Evolutionary conservation across 1,140 invertebrate genomes (phyloP).

Genomic region (Stegodyphus dumicola): DNA sequence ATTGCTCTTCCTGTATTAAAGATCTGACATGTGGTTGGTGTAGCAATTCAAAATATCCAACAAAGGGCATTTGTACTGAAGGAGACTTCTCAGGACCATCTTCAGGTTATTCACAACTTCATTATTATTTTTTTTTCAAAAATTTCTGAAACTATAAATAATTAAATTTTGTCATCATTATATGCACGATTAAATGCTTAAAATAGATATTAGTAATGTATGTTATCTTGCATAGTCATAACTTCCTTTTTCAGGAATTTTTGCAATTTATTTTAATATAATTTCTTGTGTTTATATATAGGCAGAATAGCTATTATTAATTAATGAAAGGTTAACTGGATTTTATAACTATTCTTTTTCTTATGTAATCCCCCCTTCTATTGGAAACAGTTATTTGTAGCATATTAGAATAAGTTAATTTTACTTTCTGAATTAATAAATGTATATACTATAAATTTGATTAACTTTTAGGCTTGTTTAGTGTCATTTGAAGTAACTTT

Average conservation of each 20-base stretch:
- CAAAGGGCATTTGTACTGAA: slow-evolving; percentile 75
- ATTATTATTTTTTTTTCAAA: background rate
- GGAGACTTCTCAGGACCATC: slow-evolving; percentile 71
- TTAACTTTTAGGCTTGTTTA: no score
- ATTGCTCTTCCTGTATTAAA: slow-evolving; percentile 83
- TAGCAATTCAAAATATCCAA: slow-evolving; percentile 86
- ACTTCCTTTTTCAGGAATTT: no score
- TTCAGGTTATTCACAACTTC: slow-evolving; percentile 53
- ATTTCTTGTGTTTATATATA: no score
- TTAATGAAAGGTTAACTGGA: no score
- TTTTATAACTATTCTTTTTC: no score
- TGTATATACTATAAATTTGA: background rate
- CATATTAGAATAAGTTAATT: background rate
- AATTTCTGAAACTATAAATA: background rate
- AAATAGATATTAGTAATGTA: no score
- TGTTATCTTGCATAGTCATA: no score
- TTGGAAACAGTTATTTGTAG: background rate
- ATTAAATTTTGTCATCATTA: background rate
- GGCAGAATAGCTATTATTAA: no score
- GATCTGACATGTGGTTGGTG: slow-evolving; percentile 94
- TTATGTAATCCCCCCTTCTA: background rate
- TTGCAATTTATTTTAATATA: no score
- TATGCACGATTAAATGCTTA: background rate
- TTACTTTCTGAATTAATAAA: background rate
- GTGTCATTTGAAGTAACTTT: no score